phyloP scores from a whole-genome alignment of 2,888 invertebrate genomes.

The Exephanes ischioxanthus region DNA sequence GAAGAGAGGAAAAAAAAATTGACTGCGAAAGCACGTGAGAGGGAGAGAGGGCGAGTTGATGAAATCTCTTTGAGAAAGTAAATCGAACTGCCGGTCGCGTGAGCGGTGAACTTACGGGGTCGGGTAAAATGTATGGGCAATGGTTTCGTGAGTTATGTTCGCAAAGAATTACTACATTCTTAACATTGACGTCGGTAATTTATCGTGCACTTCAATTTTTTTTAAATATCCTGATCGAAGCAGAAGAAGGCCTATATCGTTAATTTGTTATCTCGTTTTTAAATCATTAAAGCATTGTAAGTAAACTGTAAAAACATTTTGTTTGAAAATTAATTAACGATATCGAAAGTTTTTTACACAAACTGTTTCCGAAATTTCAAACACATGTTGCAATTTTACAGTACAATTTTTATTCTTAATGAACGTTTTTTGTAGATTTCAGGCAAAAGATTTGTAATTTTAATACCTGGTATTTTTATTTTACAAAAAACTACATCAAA shows the following conservation, averaged over 20 bases:
- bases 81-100: constrained; percentile 74
- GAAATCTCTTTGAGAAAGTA: constrained; percentile 77
- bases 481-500: too few relatives aligned
- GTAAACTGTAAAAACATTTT: too few relatives aligned
- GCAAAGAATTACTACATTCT: neutral
- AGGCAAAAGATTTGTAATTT: too few relatives aligned
- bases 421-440: too few relatives aligned
- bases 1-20: constrained; percentile 48
- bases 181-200: neutral
- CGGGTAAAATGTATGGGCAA: constrained; percentile 72
- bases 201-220: neutral
- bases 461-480: too few relatives aligned
- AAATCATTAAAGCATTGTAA: neutral
- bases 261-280: neutral
- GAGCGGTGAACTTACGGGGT: constrained; percentile 65
- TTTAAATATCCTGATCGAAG: neutral
- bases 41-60: constrained; percentile 66
- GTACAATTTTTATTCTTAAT: too few relatives aligned
- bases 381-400: too few relatives aligned
- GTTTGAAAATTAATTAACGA: too few relatives aligned
- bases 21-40: constrained; percentile 36
- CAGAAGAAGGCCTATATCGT: neutral
- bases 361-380: too few relatives aligned
- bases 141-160: constrained; percentile 12
- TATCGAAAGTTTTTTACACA: too few relatives aligned